These are phyloP conservation scores for Thelaira solivaga DNA, from an alignment of 2,888 invertebrate species.

Conservation along the genomic window DNA sequence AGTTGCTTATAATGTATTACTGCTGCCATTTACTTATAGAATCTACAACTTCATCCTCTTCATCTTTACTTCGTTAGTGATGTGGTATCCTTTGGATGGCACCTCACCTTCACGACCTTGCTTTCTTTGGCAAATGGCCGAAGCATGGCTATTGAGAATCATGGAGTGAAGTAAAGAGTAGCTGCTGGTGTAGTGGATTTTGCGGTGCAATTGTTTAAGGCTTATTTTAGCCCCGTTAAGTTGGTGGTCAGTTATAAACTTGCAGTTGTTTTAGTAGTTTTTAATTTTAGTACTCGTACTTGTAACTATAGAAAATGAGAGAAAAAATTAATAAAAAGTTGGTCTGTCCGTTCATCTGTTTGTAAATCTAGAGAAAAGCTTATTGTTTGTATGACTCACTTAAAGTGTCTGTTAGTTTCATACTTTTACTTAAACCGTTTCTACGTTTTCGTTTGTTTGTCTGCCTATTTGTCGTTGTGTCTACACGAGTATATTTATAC, in stretches of 20 bases:
- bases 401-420: slow-evolving; percentile 44
- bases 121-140: slow-evolving; percentile 51
- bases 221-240: slow-evolving; percentile 47
- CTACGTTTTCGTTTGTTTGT: slow-evolving; percentile 9
- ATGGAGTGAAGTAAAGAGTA: background rate
- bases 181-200: slow-evolving; percentile 8
- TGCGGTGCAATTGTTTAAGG: slow-evolving; percentile 40
- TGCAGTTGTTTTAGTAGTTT: slow-evolving; percentile 34
- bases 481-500: slow-evolving; percentile 1
- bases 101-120: slow-evolving; percentile 67
- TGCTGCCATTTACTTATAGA: too few species aligned
- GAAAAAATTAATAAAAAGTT: background rate
- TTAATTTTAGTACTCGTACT: slow-evolving; percentile 46
- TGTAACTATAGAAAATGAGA: slow-evolving; percentile 37
- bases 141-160: background rate
- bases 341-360: slow-evolving; percentile 8
- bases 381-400: slow-evolving; percentile 45
- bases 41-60: slow-evolving; percentile 39
- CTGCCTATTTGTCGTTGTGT: background rate
- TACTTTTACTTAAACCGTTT: slow-evolving; percentile 44
- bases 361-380: slow-evolving; percentile 28
- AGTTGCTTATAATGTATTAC: background rate
- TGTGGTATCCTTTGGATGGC: slow-evolving; percentile 57
- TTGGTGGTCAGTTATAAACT: slow-evolving; percentile 40
- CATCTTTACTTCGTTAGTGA: background rate